Evolutionary conservation across 2,113 vertebrate species (phyloP), one percentile per base, ranked within the genome.

Genomic region (Melanerpes aurifrons): DNA sequence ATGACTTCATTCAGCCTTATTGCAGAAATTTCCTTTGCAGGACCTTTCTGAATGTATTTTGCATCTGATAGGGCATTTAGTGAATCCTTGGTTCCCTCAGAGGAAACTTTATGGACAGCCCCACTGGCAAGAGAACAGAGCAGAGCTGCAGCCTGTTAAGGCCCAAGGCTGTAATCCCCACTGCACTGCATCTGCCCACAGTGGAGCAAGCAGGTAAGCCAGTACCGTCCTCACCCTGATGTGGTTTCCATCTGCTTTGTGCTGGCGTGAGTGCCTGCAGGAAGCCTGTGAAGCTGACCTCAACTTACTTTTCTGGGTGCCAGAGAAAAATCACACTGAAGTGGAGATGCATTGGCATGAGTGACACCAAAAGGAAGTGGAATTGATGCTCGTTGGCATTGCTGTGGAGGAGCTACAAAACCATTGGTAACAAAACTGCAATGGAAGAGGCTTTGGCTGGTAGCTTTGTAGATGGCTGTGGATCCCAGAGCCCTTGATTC

Each of bases 401-500:
- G 93, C 71, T 93, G 63, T 63, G 89, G 86, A 82, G 77, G 87
- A 93, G 90, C 22, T 31, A 74, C 91, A 82, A 90, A 88, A 64
- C 32, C 32, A 66, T 40, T 7, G 22, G 43, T 61, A 61, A 74
- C 12, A 71, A 74, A 89, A 32, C 47, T 47, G 85, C 75, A 94
- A 15, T 72, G 83, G 81, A 94, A 88, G 37, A 64, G 66, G n/a
- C 45, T 86, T 87, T 88, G 84, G 74, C 74, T 95, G n/a, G 61
- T 77, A 94, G 67, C 78, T 76, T 78, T 58, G 20, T 10, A 40
- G 54, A 4, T 1, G 1, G 54, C 45, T 82, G 50, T 45, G 63
- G 18, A 22, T 62, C 40, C 32, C 70, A 64, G 58, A 82, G 22
- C 15, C 37, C 63, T 84, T 58, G 20, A 32, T 15, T 69, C 50